Percentiles rank a stretch among this genome's conserved stretches.
phyloP scores from a whole-genome alignment of 2,888 invertebrate genomes.

The Hemistola chrysoprasaria region DNA sequence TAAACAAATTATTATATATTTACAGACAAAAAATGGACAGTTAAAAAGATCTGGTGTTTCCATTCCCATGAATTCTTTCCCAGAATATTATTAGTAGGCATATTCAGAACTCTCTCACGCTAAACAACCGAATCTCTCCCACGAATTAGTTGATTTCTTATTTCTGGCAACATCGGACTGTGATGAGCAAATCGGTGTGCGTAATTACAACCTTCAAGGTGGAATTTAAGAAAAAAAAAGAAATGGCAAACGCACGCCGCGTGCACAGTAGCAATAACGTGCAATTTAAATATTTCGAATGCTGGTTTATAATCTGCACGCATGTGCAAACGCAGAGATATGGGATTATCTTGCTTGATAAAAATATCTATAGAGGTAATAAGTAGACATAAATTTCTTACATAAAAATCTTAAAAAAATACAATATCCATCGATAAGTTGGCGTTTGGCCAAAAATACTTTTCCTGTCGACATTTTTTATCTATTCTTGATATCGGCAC shows the following conservation, averaged over 20 bases:
- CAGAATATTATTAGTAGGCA: constrained; percentile 21
- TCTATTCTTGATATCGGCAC: too few species aligned
- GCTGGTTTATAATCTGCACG: constrained; percentile 32
- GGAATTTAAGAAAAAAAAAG: constrained; percentile 51
- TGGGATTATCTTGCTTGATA: constrained; percentile 12
- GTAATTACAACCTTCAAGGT: constrained; percentile 69
- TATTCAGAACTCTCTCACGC: constrained; percentile 71
- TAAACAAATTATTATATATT: too few species aligned
- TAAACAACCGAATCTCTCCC: constrained; percentile 61
- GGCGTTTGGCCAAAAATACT: too few species aligned
- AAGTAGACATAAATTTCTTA: too few species aligned
- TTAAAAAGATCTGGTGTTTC: constrained; percentile 4
- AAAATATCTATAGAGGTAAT: too few species aligned
- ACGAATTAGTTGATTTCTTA: constrained; percentile 75
- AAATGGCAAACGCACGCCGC: constrained; percentile 53
- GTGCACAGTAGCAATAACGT: constrained; percentile 80
- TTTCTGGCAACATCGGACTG: constrained; percentile 67
- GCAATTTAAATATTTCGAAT: constrained; percentile 80
- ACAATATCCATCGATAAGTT: too few species aligned
- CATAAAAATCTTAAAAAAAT: too few species aligned
- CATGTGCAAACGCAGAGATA: constrained; percentile 27
- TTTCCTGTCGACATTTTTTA: too few species aligned
- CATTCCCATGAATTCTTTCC: constrained; percentile 1
- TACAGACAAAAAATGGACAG: too few species aligned
- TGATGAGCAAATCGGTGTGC: constrained; percentile 70